Evolutionary conservation across 2,113 vertebrate species (phyloP).

Genomic region (Dolichallabes microphthalmus): DNA sequence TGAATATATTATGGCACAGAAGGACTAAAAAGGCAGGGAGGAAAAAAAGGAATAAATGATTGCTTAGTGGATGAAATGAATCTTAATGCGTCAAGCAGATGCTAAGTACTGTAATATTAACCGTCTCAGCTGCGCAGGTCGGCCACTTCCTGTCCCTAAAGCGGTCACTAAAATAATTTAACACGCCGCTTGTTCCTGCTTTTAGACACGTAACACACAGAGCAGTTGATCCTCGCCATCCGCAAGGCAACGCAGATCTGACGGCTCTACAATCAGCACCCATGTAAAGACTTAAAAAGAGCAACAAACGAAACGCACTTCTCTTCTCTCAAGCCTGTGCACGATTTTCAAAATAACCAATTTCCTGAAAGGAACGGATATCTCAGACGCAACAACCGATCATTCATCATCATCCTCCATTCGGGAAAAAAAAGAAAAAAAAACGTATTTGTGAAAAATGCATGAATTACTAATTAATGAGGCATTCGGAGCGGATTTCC

Average conservation of each 20-base stretch:
- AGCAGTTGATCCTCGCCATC: not conserved
- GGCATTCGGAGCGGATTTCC: constrained; percentile 78
- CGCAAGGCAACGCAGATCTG: not conserved
- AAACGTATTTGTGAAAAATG: constrained; percentile 77
- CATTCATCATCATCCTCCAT: constrained; percentile 75
- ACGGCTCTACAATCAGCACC: not conserved
- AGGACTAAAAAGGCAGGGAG: constrained; percentile 37
- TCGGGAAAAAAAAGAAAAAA: constrained; percentile 38
- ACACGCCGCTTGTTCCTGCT: not conserved
- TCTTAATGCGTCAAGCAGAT: constrained; percentile 41
- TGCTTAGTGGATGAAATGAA: constrained; percentile 34
- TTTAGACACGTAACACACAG: not conserved
- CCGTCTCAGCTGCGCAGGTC: constrained; percentile 37
- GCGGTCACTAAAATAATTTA: not conserved
- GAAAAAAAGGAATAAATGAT: constrained; percentile 36
- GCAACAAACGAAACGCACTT: not conserved
- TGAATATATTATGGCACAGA: constrained; percentile 44
- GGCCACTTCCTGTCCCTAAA: constrained; percentile 7
- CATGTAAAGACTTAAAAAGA: not conserved
- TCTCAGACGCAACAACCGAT: constrained; percentile 70
- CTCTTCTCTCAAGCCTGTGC: constrained; percentile 14
- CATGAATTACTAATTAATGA: constrained; percentile 85
- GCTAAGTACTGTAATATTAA: constrained; percentile 42
- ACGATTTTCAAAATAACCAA: constrained; percentile 63
- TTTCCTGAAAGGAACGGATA: constrained; percentile 71